Evolutionary conservation across 1,140 invertebrate species (phyloP).

Genomic region (Diplogasteroides magnus): DNA sequence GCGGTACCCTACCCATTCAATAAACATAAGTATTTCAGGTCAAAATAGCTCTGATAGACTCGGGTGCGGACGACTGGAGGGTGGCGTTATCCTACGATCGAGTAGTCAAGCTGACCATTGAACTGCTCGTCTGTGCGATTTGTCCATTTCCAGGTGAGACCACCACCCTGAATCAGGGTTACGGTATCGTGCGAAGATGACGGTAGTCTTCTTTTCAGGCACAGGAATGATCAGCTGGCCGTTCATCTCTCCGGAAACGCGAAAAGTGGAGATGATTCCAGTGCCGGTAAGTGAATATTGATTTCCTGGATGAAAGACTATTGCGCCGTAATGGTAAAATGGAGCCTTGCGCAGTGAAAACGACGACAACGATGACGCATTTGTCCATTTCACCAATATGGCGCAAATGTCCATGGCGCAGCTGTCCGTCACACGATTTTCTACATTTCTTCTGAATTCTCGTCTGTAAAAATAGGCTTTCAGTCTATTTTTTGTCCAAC

Average conservation of each 20-base stretch:
- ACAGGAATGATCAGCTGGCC: conserved; percentile 49
- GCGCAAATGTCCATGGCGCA: too few species aligned
- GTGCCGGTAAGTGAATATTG: conserved; percentile 30
- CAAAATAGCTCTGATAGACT: conserved; percentile 54
- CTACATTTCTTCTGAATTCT: too few species aligned
- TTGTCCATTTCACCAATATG: too few species aligned
- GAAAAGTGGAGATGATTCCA: conserved; percentile 36
- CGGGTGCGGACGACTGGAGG: conserved; percentile 53
- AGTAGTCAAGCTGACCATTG: conserved; percentile 47
- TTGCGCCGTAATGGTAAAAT: too few species aligned
- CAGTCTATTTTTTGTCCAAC: too few species aligned
- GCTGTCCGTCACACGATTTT: too few species aligned
- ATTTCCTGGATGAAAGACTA: too few species aligned
- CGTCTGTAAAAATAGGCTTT: too few species aligned
- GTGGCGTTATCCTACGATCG: conserved; percentile 49
- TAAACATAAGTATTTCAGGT: too few species aligned
- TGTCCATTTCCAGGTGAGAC: conserved; percentile 52
- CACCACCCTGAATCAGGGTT: not conserved
- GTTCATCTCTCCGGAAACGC: conserved; percentile 43
- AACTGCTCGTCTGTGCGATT: conserved; percentile 46
- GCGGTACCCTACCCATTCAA: too few species aligned
- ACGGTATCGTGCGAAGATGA: conserved; percentile 1
- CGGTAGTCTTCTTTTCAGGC: conserved; percentile 29
- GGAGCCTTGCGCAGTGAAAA: too few species aligned
- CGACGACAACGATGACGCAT: too few species aligned